Percentiles rank a stretch among this genome's conserved stretches.
phyloP scores from a whole-genome alignment of 2,888 invertebrate species.

The Lasioglossum calceatum region DNA sequence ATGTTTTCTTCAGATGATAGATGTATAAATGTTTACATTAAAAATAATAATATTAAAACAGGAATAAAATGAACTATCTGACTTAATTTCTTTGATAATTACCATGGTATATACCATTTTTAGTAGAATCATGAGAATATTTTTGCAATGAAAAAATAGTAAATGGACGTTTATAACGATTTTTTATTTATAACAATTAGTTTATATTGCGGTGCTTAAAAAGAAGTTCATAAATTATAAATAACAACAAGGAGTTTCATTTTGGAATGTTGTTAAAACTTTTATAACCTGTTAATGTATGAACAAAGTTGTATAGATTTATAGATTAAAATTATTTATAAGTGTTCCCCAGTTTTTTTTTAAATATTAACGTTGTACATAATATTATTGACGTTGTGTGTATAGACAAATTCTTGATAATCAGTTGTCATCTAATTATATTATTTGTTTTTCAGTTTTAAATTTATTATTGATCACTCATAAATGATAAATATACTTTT shows the following conservation, averaged over 20 bases:
- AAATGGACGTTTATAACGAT: background rate
- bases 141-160: background rate
- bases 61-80: background rate
- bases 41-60: slow-evolving; percentile 4
- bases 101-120: background rate
- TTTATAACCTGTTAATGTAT: background rate
- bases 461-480: background rate
- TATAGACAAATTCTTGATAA: background rate
- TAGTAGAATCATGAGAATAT: background rate
- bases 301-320: background rate
- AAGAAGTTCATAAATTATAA: background rate
- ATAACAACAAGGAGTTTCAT: background rate
- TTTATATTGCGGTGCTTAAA: background rate
- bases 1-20: background rate
- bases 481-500: background rate
- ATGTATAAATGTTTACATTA: background rate
- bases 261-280: background rate
- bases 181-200: background rate
- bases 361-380: background rate
- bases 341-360: background rate
- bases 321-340: background rate
- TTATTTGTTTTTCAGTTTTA: background rate
- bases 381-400: background rate
- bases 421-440: background rate
- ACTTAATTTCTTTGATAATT: background rate